phyloP scores from a whole-genome alignment of 2,888 invertebrate genomes.

The Cheilosia impressa region DNA sequence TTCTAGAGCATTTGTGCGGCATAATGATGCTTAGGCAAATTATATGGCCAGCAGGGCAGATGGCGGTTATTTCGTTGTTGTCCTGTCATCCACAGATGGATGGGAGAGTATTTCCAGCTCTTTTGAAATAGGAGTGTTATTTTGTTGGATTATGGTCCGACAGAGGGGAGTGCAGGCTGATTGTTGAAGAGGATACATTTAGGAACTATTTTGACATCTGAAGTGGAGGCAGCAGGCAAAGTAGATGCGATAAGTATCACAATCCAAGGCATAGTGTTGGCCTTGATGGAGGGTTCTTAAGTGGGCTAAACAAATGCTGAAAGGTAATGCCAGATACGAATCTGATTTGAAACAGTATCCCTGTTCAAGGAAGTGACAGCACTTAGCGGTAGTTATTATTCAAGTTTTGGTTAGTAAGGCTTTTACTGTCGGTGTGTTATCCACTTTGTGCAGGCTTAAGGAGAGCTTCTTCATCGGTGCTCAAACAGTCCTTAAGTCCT shows the following conservation, averaged over 20 bases:
- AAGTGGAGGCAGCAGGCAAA: conserved; percentile 32
- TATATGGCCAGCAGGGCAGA: conserved; percentile 52
- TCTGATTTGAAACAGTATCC: too few species aligned
- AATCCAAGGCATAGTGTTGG: not conserved
- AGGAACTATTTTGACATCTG: conserved; percentile 25
- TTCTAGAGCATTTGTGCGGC: conserved; percentile 1
- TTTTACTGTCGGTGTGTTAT: too few species aligned
- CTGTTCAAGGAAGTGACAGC: too few species aligned
- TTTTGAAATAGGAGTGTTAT: conserved; percentile 51
- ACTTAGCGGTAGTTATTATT: too few species aligned
- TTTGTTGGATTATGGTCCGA: conserved; percentile 26
- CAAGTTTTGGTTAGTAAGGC: too few species aligned
- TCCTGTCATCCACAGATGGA: conserved; percentile 46
- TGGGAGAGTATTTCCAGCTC: conserved; percentile 17
- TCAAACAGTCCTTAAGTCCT: too few species aligned
- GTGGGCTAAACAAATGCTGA: not conserved
- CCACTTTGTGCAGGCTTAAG: too few species aligned
- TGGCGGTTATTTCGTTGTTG: conserved; percentile 52
- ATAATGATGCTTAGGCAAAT: conserved; percentile 42
- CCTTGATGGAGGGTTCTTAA: conserved; percentile 21
- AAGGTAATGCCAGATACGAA: not conserved
- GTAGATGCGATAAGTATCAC: conserved; percentile 13
- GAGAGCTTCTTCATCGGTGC: too few species aligned
- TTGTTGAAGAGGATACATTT: conserved; percentile 41
- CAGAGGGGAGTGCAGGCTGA: not conserved